These are phyloP conservation scores for Parapsyche elsis DNA, from an alignment of 1,140 invertebrate genomes.

Conservation along the genomic window DNA sequence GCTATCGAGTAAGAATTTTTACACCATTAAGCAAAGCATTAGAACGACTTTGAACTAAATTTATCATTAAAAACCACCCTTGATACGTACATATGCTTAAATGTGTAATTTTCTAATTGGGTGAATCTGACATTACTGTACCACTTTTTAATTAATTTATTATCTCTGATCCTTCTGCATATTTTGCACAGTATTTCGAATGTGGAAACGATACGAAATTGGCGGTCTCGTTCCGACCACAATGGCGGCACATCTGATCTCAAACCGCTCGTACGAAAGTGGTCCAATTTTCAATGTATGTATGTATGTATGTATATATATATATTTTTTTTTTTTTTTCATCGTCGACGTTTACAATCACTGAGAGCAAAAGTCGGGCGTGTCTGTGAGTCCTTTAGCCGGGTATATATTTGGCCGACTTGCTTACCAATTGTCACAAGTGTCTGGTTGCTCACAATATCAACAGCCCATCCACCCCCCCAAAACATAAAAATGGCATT, in stretches of 20 bases:
- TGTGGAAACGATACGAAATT: neutral
- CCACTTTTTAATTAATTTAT: too few relatives aligned
- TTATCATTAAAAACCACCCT: too few relatives aligned
- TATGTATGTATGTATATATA: too few relatives aligned
- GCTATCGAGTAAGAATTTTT: too few relatives aligned
- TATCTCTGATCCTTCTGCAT: too few relatives aligned
- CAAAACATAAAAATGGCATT: constrained; percentile 28
- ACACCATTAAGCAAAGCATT: too few relatives aligned
- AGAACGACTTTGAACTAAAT: too few relatives aligned
- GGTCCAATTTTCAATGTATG: constrained; percentile 28
- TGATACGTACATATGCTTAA: too few relatives aligned
- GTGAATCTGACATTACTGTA: too few relatives aligned
- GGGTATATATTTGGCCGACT: constrained; percentile 37
- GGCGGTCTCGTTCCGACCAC: too few relatives aligned
- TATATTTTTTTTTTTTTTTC: constrained; percentile 38
- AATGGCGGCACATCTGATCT: neutral
- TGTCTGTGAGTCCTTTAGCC: constrained; percentile 34
- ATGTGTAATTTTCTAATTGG: too few relatives aligned
- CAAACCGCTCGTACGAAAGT: constrained; percentile 24
- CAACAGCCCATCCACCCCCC: constrained; percentile 9
- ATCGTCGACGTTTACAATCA: neutral
- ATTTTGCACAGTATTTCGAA: neutral
- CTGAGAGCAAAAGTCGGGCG: constrained; percentile 37
- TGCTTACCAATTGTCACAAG: constrained; percentile 35
- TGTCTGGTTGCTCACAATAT: constrained; percentile 28